Conservation (phyloP, 1,140 invertebrate genomes). For the Camponotus floridanus region DNA sequence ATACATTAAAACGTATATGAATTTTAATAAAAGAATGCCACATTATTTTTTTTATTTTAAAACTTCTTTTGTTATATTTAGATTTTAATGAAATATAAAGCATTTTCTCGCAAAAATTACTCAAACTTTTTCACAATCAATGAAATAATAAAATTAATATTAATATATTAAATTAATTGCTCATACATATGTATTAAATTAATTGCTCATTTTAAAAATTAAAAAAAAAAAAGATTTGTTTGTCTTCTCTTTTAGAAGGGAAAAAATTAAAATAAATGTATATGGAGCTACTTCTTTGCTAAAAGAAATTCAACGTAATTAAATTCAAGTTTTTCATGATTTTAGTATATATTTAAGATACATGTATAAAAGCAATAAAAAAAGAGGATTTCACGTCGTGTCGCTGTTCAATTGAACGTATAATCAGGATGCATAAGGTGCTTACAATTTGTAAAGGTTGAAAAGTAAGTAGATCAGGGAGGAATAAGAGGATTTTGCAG, state of each 20-base stretch:
- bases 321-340: not conserved
- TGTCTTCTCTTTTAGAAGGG: too few species aligned
- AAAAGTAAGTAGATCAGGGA: conserved; percentile 24
- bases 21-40: not conserved
- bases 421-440: conserved; percentile 68
- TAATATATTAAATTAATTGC: too few species aligned
- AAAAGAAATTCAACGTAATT: conserved; percentile 3
- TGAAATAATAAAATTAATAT: not conserved
- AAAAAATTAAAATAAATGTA: not conserved
- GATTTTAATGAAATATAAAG: not conserved
- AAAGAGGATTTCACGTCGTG: not conserved
- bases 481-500: conserved; percentile 34
- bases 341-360: not conserved
- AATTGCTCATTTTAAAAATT: too few species aligned
- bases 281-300: not conserved
- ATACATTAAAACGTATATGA: not conserved
- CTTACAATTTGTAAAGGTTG: conserved; percentile 57
- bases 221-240: too few species aligned
- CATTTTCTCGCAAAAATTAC: not conserved
- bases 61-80: not conserved
- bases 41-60: not conserved
- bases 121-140: not conserved
- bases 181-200: too few species aligned
- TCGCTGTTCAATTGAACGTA: conserved; percentile 63
- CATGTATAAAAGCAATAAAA: not conserved